phyloP scores from a whole-genome alignment of 2,113 vertebrate genomes.

The Siniperca knerii region DNA sequence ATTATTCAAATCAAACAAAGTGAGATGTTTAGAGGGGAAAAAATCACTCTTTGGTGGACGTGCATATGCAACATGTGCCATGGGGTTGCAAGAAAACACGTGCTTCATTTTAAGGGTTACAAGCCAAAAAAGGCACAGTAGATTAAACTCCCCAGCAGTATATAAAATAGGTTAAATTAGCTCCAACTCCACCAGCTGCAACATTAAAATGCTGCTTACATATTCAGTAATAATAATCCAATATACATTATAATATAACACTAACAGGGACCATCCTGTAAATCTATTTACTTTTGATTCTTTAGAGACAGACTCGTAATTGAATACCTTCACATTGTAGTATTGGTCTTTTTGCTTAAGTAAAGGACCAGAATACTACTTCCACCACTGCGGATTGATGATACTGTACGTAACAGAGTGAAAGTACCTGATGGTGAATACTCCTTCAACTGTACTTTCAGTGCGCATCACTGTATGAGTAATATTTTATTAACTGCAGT shows the following conservation, averaged over 20 bases:
- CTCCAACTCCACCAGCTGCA: not conserved
- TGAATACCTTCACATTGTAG: not conserved
- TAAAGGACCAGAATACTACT: not conserved
- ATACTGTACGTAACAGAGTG: not conserved
- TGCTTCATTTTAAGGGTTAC: slow-evolving; percentile 5
- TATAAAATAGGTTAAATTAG: not conserved
- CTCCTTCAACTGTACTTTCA: slow-evolving; percentile 26
- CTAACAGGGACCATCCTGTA: not conserved
- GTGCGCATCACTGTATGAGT: slow-evolving; percentile 21
- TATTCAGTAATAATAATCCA: slow-evolving; percentile 11
- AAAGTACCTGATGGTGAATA: slow-evolving; percentile 24
- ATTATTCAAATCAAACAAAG: slow-evolving; percentile 6
- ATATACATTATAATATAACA: slow-evolving; percentile 2
- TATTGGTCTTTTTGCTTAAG: not conserved
- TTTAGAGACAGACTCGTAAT: not conserved
- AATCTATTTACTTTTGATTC: not conserved
- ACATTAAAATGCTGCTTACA: slow-evolving; percentile 11
- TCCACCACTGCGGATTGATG: not conserved
- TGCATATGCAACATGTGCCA: not conserved
- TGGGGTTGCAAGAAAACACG: not conserved
- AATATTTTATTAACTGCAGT: slow-evolving; percentile 57
- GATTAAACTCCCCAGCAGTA: not conserved
- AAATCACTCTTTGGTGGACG: not conserved
- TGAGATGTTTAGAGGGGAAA: not conserved
- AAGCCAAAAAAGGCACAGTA: not conserved